Evolutionary conservation across 2,797 vertebrate species (phyloP), one percentile per base, ranked within the genome.

Genomic region (Chelon labrosus): DNA sequence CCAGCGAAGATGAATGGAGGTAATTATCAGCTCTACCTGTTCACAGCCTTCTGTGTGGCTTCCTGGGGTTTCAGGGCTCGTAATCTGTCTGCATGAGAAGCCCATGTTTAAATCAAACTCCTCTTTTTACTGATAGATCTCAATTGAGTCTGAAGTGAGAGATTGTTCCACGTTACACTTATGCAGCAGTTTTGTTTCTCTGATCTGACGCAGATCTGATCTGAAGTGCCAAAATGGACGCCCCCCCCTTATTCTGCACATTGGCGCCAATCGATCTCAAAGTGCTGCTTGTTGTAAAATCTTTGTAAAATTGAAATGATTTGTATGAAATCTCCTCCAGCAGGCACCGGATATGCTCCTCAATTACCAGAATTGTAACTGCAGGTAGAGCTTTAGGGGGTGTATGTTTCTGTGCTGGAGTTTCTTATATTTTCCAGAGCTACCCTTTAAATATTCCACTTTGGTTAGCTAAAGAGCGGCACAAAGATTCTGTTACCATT

Each of bases 1-100:
- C 92, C 87, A 49, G 85, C 82, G 86, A 94, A 94, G 93, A 94
- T 93, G 90, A 94, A 95, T 94, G 91, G 89, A 51, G 90, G 92
- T 93, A 93, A 93, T 93, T 93, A 92, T 87, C 72, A 27, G 70
- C 85, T 68, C 82, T 88, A 88, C 89, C 88, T 88, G 87, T 73
- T 86, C 84, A 47, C 79, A 55, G 73, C 59, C 85, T 72, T 81
- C 72, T 56, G 56, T 1, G 44, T 1, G 17, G 66, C 72, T 83
- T 85, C 88, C 83, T 41, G 81, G 27, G 51, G 84, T 54, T 55
- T 82, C 63, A 46, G 69, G 47, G 44, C 77, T 76, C 31, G 6
- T 81, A 60, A 79, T 80, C 56, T 59, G 51, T 80, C 56, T 64
- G 65, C 42, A 35, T 2, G 44, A 80, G 58, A 75, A 74, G 75